Base-by-base conservation (phyloP, 2,113 vertebrate species). In the Nicator chloris region DNA sequence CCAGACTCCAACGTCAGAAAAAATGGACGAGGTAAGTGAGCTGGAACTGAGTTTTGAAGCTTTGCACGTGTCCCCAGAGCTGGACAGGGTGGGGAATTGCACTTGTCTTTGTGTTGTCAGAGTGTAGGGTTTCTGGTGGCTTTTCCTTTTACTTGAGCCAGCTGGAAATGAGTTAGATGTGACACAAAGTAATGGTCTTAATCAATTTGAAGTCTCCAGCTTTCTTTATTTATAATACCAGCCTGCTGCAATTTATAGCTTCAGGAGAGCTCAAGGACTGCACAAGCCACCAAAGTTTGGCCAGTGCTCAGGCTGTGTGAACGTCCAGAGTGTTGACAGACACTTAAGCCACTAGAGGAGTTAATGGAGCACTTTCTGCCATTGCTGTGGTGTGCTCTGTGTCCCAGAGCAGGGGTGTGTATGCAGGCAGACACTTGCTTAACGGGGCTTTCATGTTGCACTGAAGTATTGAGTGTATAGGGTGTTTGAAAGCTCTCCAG, bases 11-110 rank as follows among this genome's bases (percentile, higher is more conserved):
- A 96, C 97, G 0, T 98, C 97, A 4, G 99, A 99, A 85, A 98
- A 98, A 96, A 98, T 99, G 98, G 99, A 99, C 0, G 98, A 98
- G 98, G 99, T 99, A 98, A 98, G 98, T 78, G 64, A 79, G 28
- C 27, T 65, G 56, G 54, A 82, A 54, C 8, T 10, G 68, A 70
- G 27, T 56, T 75, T 4, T 0, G 14, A 33, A 71, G 65, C 65
- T 87, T 42, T 10, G 7, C 22, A 40, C 1, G 0, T 71, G 35
- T 47, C 14, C n/a, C 28, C 49, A 50, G 82, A 81, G 86, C 56
- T 70, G 72, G 75, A 37, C 59, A 54, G 79, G 39, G 28, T 45
- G 61, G 79, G 85, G 54, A 45, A 11, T 40, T 4, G 7, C 26
- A 23, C 39, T 72, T 49, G 19, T 26, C 31, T 65, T 54, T 27